Conservation (phyloP, 2,113 vertebrate genomes). For the Lynx canadensis region DNA sequence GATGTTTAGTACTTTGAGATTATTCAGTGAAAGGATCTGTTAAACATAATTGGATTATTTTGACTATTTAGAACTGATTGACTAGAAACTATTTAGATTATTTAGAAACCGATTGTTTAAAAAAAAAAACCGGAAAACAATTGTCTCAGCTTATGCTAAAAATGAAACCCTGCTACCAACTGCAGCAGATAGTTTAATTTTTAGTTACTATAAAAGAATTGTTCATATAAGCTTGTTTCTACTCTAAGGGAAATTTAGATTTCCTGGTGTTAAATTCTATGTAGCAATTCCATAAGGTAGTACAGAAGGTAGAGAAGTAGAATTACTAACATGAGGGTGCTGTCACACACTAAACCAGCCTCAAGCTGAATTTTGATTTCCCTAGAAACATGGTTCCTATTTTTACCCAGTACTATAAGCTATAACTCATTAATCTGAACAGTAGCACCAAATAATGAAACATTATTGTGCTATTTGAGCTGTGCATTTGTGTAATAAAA, state of each 20-base stretch:
- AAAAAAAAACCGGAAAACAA: not conserved
- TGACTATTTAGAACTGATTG: not conserved
- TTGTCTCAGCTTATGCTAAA: not conserved
- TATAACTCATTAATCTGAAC: not conserved
- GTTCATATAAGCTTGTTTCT: constrained; percentile 19
- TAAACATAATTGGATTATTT: constrained; percentile 14
- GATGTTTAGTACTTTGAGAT: not conserved
- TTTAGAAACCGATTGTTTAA: no score
- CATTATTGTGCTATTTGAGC: constrained; percentile 12
- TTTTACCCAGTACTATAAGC: not conserved
- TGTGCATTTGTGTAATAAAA: not conserved
- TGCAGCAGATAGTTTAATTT: not conserved
- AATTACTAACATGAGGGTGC: not conserved
- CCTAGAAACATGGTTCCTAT: not conserved
- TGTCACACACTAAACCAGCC: not conserved
- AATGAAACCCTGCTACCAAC: constrained; percentile 9
- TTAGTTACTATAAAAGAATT: not conserved
- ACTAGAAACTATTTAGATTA: not conserved
- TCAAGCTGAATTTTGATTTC: constrained; percentile 9
- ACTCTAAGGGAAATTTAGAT: not conserved
- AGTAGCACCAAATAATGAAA: constrained; percentile 13
- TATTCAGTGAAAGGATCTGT: constrained; percentile 7
- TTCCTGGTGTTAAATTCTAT: constrained; percentile 37
- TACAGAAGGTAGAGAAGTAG: not conserved
- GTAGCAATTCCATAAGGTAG: not conserved